Conservation (phyloP, 2,888 invertebrate genomes). For the Drosophila parthenogenetica region DNA sequence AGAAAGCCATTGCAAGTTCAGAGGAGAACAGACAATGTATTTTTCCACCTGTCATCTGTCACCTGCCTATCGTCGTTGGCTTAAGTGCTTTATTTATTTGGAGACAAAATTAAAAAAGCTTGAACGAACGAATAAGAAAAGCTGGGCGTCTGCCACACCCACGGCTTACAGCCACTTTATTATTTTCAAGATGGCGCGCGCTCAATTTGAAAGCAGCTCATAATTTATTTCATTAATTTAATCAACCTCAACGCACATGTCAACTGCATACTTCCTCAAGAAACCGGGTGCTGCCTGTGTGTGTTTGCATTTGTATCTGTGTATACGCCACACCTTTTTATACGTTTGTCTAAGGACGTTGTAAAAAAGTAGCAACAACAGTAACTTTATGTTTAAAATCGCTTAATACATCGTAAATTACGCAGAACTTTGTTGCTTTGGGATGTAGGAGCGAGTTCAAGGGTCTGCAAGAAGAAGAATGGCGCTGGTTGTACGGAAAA, state of each 20-base stretch:
- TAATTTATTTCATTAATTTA: slow-evolving; percentile 81
- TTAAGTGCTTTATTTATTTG: slow-evolving; percentile 65
- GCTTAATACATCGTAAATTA: slow-evolving; percentile 80
- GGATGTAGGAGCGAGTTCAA: not conserved
- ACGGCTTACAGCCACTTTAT: slow-evolving; percentile 59
- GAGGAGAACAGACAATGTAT: slow-evolving; percentile 45
- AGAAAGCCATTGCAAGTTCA: slow-evolving; percentile 31
- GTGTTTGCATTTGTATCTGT: slow-evolving; percentile 5
- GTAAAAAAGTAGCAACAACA: slow-evolving; percentile 50
- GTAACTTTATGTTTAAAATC: slow-evolving; percentile 72
- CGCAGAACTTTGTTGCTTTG: slow-evolving; percentile 47
- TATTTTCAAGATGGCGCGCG: slow-evolving; percentile 80
- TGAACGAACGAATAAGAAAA: slow-evolving; percentile 2
- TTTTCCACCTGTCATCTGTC: slow-evolving; percentile 34
- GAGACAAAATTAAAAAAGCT: slow-evolving; percentile 58
- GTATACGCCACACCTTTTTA: slow-evolving; percentile 67
- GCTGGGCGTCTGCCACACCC: slow-evolving; percentile 14
- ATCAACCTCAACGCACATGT: slow-evolving; percentile 79
- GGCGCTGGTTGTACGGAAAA: slow-evolving; percentile 5
- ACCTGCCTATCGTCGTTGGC: slow-evolving; percentile 43
- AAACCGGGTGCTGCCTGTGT: not conserved
- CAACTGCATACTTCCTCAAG: slow-evolving; percentile 66
- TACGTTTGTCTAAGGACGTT: slow-evolving; percentile 35
- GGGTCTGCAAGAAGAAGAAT: not conserved
- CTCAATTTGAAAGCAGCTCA: slow-evolving; percentile 73